Evolutionary conservation across 1,140 invertebrate genomes (phyloP).

Genomic region (Drosophila grimshawi): DNA sequence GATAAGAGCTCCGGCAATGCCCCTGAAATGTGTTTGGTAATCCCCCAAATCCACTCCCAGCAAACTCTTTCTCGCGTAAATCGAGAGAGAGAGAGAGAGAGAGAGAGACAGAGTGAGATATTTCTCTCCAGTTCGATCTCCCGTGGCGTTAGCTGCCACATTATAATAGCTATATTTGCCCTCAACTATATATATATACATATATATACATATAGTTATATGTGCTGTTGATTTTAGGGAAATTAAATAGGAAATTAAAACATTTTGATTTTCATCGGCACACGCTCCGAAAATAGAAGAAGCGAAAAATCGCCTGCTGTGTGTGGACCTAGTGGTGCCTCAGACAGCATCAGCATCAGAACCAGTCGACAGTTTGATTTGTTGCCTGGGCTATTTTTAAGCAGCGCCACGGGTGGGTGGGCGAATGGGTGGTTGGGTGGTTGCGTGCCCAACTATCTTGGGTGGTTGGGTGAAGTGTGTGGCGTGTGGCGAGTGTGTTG

Average conservation of each 20-base stretch:
- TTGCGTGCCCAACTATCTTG: not conserved
- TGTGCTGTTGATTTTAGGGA: constrained; percentile 27
- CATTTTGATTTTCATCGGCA: constrained; percentile 40
- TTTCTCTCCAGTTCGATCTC: constrained; percentile 12
- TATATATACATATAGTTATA: not conserved
- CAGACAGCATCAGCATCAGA: not conserved
- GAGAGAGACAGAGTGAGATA: too few relatives aligned
- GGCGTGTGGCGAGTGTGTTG: not conserved
- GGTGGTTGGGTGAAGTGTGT: constrained; percentile 20
- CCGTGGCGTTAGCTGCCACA: constrained; percentile 14
- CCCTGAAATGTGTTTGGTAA: not conserved
- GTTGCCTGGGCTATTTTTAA: constrained; percentile 56
- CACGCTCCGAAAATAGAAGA: constrained; percentile 47
- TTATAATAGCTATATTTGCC: constrained; percentile 16
- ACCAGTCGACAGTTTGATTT: constrained; percentile 43
- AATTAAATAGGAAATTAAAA: constrained; percentile 39
- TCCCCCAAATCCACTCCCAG: not conserved
- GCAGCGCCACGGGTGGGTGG: constrained; percentile 25
- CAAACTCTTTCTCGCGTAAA: constrained; percentile 25
- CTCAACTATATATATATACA: constrained; percentile 8
- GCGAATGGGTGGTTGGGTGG: constrained; percentile 13
- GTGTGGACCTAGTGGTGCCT: constrained; percentile 33
- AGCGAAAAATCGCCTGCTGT: constrained; percentile 33
- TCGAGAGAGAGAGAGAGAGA: not conserved
- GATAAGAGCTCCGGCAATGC: constrained; percentile 5